These are phyloP conservation scores for Channa argus DNA, from an alignment of 2,113 vertebrate genomes.

Conservation along the genomic window DNA sequence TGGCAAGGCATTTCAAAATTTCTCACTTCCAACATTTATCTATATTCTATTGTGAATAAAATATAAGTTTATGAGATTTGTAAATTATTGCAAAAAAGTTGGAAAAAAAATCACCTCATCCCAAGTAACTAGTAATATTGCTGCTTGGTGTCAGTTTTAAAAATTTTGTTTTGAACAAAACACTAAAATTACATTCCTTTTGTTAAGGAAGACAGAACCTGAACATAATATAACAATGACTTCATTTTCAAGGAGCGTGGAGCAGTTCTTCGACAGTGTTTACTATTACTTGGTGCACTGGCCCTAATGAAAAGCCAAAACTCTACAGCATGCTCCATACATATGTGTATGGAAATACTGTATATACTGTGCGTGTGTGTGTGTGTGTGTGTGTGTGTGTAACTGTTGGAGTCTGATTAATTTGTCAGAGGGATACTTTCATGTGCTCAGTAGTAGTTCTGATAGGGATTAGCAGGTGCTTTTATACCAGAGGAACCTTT, in stretches of 20 bases:
- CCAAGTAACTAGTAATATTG: too few relatives aligned
- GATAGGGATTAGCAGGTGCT: too few relatives aligned
- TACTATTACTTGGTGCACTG: slow-evolving; percentile 53
- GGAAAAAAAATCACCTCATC: too few relatives aligned
- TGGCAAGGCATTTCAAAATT: too few relatives aligned
- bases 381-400: slow-evolving; percentile 19
- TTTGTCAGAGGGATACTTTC: slow-evolving; percentile 47
- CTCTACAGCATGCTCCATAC: slow-evolving; percentile 26
- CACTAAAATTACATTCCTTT: slow-evolving; percentile 35
- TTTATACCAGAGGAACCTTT: too few relatives aligned
- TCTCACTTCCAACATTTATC: too few relatives aligned
- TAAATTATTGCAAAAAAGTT: too few relatives aligned
- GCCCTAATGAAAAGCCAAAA: slow-evolving; percentile 25
- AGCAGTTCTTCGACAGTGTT: slow-evolving; percentile 55
- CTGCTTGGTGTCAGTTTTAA: too few relatives aligned
- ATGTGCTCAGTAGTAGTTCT: slow-evolving; percentile 22
- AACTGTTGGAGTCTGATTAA: slow-evolving; percentile 43
- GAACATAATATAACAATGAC: slow-evolving; percentile 26
- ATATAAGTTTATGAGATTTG: too few relatives aligned
- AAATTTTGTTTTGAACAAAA: too few relatives aligned
- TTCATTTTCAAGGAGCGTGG: slow-evolving; percentile 23
- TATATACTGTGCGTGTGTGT: not conserved
- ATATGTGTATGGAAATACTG: slow-evolving; percentile 23
- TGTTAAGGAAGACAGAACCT: slow-evolving; percentile 34
- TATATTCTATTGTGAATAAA: too few relatives aligned